Base-by-base conservation (phyloP, 2,888 invertebrate genomes). In the Thumatha senex region DNA sequence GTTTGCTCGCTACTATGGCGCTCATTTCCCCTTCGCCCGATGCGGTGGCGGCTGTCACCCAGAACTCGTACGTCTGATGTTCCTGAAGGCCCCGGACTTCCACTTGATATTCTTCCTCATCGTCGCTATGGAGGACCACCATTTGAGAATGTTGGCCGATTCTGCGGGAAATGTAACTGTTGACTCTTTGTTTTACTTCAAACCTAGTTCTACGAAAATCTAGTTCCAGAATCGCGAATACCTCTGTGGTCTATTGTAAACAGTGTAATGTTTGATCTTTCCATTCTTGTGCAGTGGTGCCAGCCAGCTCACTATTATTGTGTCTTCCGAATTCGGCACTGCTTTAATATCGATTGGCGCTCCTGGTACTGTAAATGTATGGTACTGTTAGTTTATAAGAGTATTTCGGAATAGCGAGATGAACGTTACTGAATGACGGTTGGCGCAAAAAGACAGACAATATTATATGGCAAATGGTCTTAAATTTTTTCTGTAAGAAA, bases 321-420 rank as follows among this genome's bases (percentile, higher is more conserved):
- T 95, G 76, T 96, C 96, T 61, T 95, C 95, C 12, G 97, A 96
- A 72, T 96, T 92, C 0, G 96, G 95, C 29, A 95, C 87, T 0
- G 96, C 96, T 85, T 97, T 97, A 60, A 97, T 95, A 59, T 95
- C 95, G 30, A 95, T 95, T 7, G 97, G 97, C 24, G 96, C 93
- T 47, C 96, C 97, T 35, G 97, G 97, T 69, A 96, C 97, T 96
- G 70, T 40, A 65, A 58, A 46, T 15, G 2, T 24, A 24, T 35
- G 97, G 97, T 69, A 96, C 97, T 96, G 70, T 40, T 64, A 58
- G 2, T 24, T 4, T 24, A 24, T 24, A 24, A 24, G 18, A 24
- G 18, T 24, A 24, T 24, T 24, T 24, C 5, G 5, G 5, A 5
- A 2, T 2, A 24, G 5, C 18, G 18, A 24, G 18, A 24, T 5